phyloP scores from a whole-genome alignment of 1,140 invertebrate species.

The Adoxophyes honmai region DNA sequence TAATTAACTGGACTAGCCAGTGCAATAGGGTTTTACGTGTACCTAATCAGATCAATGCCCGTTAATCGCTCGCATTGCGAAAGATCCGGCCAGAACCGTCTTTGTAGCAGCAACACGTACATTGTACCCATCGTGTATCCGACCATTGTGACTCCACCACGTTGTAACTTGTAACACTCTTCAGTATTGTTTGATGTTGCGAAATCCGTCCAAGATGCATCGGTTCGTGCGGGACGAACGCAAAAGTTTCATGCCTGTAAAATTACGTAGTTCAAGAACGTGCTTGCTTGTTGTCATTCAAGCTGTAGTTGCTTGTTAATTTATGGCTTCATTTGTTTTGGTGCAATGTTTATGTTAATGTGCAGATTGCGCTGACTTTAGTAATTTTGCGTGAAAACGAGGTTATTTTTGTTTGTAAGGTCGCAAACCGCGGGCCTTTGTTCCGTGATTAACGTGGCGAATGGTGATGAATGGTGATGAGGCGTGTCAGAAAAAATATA shows the following conservation, averaged over 20 bases:
- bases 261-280: background rate
- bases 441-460: background rate
- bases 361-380: background rate
- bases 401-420: background rate
- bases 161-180: background rate
- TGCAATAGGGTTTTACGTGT: slow-evolving; percentile 15
- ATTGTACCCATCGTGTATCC: background rate
- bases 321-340: background rate
- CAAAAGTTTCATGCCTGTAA: background rate
- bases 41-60: slow-evolving; percentile 28
- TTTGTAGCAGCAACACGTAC: background rate
- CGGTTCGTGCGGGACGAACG: background rate
- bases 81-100: slow-evolving; percentile 31
- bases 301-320: background rate
- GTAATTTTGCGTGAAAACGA: slow-evolving; percentile 1
- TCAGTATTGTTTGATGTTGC: slow-evolving; percentile 3
- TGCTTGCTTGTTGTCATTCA: slow-evolving; percentile 7
- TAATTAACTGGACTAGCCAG: no score
- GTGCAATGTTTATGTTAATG: slow-evolving; percentile 7
- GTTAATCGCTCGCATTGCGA: slow-evolving; percentile 33
- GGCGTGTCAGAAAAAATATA: no score
- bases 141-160: background rate
- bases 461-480: background rate
- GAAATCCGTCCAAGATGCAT: background rate
- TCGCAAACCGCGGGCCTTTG: background rate